Conservation (phyloP, 1,140 invertebrate genomes). For the Triops longicaudatus region DNA sequence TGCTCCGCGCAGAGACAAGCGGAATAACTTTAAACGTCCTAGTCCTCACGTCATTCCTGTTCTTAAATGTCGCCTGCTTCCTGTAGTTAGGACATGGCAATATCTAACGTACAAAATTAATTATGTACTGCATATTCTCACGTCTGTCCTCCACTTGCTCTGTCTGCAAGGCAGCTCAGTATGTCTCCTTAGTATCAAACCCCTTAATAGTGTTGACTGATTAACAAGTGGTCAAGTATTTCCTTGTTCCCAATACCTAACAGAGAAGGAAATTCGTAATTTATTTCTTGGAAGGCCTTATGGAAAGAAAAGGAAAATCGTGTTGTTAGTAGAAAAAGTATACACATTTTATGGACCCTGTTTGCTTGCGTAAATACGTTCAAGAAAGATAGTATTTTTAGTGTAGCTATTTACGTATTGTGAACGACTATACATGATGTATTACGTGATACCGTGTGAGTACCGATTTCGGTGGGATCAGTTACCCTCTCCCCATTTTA, state of each 20-base stretch:
- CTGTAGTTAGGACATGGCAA: background rate
- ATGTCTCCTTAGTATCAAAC: background rate
- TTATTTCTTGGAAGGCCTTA: background rate
- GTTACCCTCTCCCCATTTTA: too few species aligned
- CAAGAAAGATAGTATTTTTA: background rate
- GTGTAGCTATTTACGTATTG: background rate
- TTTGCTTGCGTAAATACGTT: background rate
- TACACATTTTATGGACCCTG: background rate
- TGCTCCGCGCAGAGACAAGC: background rate
- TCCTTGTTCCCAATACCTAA: too few species aligned
- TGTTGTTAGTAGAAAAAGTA: background rate
- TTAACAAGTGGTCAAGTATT: too few species aligned
- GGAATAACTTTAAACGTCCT: background rate
- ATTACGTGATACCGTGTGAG: background rate
- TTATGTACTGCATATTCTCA: background rate
- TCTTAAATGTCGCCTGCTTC: conserved; percentile 14
- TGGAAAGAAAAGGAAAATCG: background rate
- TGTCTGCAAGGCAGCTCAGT: background rate
- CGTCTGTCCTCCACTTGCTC: background rate
- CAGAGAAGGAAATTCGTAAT: background rate
- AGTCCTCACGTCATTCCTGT: background rate
- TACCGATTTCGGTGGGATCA: too few species aligned
- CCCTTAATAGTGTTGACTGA: too few species aligned
- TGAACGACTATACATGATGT: background rate
- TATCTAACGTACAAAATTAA: conserved; percentile 3